A percentile compares a stretch with the other conserved stretches of the same genome.
phyloP scores from a whole-genome alignment of 2,797 vertebrate genomes.

The Clamator glandarius region DNA sequence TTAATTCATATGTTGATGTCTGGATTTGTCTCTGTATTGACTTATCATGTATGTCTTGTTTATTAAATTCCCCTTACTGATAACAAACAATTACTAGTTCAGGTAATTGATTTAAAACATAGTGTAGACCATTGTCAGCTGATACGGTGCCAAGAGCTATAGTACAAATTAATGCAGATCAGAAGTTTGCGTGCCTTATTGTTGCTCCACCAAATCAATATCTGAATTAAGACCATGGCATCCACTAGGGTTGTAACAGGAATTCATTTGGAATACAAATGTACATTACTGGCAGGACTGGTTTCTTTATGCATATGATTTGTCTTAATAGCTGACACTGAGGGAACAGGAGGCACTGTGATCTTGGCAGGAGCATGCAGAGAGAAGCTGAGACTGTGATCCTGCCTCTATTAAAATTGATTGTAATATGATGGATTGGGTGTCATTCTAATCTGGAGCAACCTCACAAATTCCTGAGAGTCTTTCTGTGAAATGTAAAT shows the following conservation, averaged over 20 bases:
- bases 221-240: neutral
- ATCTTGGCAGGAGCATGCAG: neutral
- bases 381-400: neutral
- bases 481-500: neutral
- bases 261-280: neutral
- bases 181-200: slow-evolving; percentile 7
- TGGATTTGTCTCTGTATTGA: neutral
- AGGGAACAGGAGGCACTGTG: neutral
- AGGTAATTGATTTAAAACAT: slow-evolving; percentile 53
- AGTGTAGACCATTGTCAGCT: neutral
- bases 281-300: neutral
- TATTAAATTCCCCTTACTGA: slow-evolving; percentile 18
- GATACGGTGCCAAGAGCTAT: slow-evolving; percentile 3
- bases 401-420: neutral
- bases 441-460: neutral
- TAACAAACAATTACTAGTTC: slow-evolving; percentile 26
- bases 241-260: slow-evolving; percentile 17
- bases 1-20: neutral
- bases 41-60: neutral
- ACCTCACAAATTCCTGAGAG: neutral
- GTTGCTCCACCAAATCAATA: slow-evolving; percentile 10
- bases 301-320: neutral
- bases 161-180: slow-evolving; percentile 10
- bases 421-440: neutral
- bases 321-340: neutral